Conservation (phyloP, 2,888 invertebrate species). For the Malthinus seriepunctatus region DNA sequence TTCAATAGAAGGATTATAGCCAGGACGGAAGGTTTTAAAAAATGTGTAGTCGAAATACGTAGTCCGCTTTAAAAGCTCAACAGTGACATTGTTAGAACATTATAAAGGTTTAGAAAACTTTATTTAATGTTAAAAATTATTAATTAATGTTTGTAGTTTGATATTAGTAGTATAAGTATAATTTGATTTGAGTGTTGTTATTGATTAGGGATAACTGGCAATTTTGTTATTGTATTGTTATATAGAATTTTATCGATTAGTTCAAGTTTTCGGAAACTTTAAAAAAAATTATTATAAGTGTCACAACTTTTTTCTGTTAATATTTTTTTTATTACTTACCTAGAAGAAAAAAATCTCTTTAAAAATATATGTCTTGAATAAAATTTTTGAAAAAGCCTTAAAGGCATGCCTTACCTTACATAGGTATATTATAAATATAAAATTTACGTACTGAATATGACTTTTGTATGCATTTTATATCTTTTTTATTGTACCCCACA, state of each 20-base stretch:
- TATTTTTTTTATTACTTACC: constrained; percentile 11
- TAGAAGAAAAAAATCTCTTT: constrained; percentile 15
- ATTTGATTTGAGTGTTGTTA: constrained; percentile 28
- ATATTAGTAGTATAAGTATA: constrained; percentile 18
- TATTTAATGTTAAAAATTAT: constrained; percentile 15
- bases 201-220: constrained; percentile 24
- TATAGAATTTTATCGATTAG: constrained; percentile 15
- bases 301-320: constrained; percentile 18
- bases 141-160: constrained; percentile 18
- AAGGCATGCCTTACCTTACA: constrained; percentile 46
- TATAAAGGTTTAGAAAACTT: constrained; percentile 10
- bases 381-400: constrained; percentile 48
- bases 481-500: constrained; percentile 25
- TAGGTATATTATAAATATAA: constrained; percentile 8
- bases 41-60: constrained; percentile 14
- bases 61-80: constrained; percentile 22
- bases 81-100: constrained; percentile 18
- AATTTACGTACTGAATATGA: constrained; percentile 44
- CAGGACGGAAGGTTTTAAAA: background rate
- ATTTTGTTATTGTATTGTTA: constrained; percentile 22
- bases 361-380: constrained; percentile 39
- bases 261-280: constrained; percentile 17
- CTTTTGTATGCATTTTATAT: constrained; percentile 48
- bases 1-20: background rate
- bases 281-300: constrained; percentile 10